These are phyloP conservation scores for Microplitis manilae DNA, from an alignment of 2,888 invertebrate genomes.

Conservation along the genomic window DNA sequence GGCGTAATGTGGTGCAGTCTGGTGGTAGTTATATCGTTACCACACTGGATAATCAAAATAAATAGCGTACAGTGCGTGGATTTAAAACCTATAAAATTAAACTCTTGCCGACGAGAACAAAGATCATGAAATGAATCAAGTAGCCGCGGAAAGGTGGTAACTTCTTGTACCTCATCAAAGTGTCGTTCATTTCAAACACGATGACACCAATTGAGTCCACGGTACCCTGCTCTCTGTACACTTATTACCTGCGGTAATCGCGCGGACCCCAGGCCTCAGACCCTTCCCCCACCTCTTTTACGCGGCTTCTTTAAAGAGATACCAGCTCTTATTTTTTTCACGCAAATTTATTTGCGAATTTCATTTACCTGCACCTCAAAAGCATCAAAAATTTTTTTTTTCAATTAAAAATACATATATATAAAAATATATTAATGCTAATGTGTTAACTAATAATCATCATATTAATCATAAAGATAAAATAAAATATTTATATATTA, in stretches of 20 bases:
- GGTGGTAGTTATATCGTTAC: constrained; percentile 49
- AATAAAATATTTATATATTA: not conserved
- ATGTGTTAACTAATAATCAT: not conserved
- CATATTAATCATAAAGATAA: not conserved
- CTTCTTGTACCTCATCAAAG: constrained; percentile 53
- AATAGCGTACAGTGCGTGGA: constrained; percentile 7
- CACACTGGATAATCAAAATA: constrained; percentile 13
- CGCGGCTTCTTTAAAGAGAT: constrained; percentile 67
- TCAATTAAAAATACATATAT: too few species aligned
- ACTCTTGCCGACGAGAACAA: not conserved
- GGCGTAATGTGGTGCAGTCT: constrained; percentile 7
- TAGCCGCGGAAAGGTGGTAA: constrained; percentile 42
- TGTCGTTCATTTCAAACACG: constrained; percentile 60
- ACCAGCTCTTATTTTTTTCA: constrained; percentile 45
- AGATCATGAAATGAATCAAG: constrained; percentile 8
- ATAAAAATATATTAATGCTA: not conserved
- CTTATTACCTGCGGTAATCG: constrained; percentile 66
- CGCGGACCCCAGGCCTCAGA: constrained; percentile 54
- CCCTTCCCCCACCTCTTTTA: constrained; percentile 58
- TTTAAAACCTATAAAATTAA: constrained; percentile 2
- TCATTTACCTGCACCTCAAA: not conserved
- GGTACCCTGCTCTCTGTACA: constrained; percentile 50
- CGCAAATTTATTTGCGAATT: not conserved
- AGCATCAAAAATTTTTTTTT: not conserved
- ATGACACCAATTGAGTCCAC: constrained; percentile 58